A percentile compares a stretch with the other conserved stretches of the same genome.
Conservation (phyloP, 2,888 invertebrate species). For the Pyrgus malvae region DNA sequence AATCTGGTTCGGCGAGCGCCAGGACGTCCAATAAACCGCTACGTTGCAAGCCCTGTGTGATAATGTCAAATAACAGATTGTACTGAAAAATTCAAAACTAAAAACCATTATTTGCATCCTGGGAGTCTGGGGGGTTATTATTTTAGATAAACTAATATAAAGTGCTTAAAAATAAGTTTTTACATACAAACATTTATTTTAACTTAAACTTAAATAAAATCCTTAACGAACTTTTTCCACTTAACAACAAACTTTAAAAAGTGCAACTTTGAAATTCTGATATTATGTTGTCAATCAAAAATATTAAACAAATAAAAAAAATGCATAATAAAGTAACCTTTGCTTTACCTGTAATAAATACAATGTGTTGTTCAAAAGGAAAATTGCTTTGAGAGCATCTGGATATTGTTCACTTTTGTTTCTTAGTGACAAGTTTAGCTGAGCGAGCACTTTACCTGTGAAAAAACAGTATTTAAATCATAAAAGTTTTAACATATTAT, state of each 20-base stretch:
- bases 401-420: constrained; percentile 96
- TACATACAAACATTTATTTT: too few relatives aligned
- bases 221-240: too few relatives aligned
- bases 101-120: too few relatives aligned
- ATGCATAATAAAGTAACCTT: neutral
- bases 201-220: too few relatives aligned
- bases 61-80: neutral
- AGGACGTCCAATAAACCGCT: constrained; percentile 92
- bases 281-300: too few relatives aligned
- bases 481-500: neutral
- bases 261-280: too few relatives aligned
- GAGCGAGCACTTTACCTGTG: constrained; percentile 93
- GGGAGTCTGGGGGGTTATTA: too few relatives aligned
- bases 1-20: constrained; percentile 90
- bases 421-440: constrained; percentile 93
- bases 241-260: too few relatives aligned
- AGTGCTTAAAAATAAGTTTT: too few relatives aligned
- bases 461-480: neutral
- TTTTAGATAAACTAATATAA: too few relatives aligned
- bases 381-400: constrained; percentile 94
- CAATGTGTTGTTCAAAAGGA: constrained; percentile 96
- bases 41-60: constrained; percentile 87
- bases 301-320: too few relatives aligned
- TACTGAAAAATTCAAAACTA: too few relatives aligned
- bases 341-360: constrained; percentile 89